Evolutionary conservation across 2,113 vertebrate genomes (phyloP), one percentile per base, ranked within the genome.

Genomic region (Okapia johnstoni): DNA sequence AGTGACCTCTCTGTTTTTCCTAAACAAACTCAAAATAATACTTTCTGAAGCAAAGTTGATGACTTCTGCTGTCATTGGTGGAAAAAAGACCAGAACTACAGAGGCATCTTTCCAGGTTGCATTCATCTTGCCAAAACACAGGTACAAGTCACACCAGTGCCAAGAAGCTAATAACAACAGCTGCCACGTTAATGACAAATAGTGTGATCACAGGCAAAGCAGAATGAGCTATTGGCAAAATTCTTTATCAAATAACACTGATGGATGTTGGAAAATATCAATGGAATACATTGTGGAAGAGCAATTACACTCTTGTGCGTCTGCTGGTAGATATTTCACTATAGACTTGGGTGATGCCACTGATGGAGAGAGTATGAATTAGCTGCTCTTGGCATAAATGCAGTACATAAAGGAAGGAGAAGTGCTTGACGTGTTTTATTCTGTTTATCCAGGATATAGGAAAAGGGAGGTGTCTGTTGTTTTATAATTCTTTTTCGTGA

Each of bases 61-160:
- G 60, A 63, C 54, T 89, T 89, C 61, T 77, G 8, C 89, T 94
- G 85, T 95, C 60, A 54, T 10, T 92, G 14, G 25, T 83, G 36
- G 21, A 28, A 76, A 90, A 57, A 77, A 79, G 14, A 54, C n/a
- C 21, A 81, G 77, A 88, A 76, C 30, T 70, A 52, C 30, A 83
- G 70, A 90, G 52, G 66, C 40, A 26, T 79, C 58, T 87, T 90
- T 85, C 92, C 93, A 93, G 40, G 63, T 87, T 93, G 28, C 81
- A 58, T 96, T 90, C 63, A 88, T 97, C 96, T 93, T 90, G 92
- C 76, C 89, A 87, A 98, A 97, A 96, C 91, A 70, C 50, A 95
- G 73, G 89, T 90, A 85, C 30, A 79, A 94, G 94, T 96, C 63
- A 88, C 36, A 57, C 1, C 3, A 23, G 28, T 80, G 76, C 58